Evolutionary conservation across 1,140 invertebrate genomes (phyloP), one percentile per base, ranked within the genome.

Genomic region (Cotesia chilonis): DNA sequence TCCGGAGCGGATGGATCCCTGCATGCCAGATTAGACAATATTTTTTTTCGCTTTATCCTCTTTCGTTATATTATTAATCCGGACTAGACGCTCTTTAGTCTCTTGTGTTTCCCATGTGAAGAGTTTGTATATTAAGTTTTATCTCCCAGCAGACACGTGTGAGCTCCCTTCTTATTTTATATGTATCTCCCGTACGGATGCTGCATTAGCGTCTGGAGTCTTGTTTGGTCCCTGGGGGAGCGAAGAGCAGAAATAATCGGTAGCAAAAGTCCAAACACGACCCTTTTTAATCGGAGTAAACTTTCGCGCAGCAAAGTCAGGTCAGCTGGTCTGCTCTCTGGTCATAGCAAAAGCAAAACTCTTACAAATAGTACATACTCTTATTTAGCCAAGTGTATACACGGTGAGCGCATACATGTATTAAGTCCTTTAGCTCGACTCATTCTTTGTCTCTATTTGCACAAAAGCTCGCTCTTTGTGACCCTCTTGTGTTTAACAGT

Each of bases 1-100:
- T 47, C 5, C 17, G 59, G 35, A 72, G 73, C 74, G 59, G 78
- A 80, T 77, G 76, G 76, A 77, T 77, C 75, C 78, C 75, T 71
- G 75, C 75, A 75, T 73, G 68, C 68, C 71, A 77, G 80, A 81
- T 81, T 80, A 79, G 78, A 70, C 57, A 51, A 60, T 12, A 5
- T 57, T 52, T 17, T n/a, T 52, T 47, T 17, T 72, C 37, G 20
- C 20, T 54, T 61, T 54, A 61, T 70, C 20, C 57, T 61, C 36
- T 47, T 17, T 68, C 5, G 4, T 68, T 54, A 28, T 28, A 1
- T 68, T 54, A 28, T 28, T 28, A 28, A 9, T 28, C n/a, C 59
- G n/a, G 20, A 4, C 20, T 9, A 4, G 57, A 9, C 28, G 17
- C 17, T 59, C 9, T 59, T 20, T 20, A 20, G 5, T 35, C 57